Evolutionary conservation across 2,797 vertebrate genomes (phyloP).

Genomic region (Ataeniobius toweri): DNA sequence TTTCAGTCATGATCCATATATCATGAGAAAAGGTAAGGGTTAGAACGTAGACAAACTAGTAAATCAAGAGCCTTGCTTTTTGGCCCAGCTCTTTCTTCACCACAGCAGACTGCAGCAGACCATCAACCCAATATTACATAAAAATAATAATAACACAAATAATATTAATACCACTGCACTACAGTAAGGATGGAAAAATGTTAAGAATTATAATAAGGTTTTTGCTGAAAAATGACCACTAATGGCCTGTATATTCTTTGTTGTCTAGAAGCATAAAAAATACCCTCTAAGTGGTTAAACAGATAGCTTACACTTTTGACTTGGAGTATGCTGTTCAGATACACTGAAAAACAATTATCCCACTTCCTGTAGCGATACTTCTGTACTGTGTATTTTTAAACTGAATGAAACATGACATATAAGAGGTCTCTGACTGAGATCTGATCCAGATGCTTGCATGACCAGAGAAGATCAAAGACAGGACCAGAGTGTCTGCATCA

Average conservation of each 20-base stretch:
- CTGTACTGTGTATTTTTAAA: neutral
- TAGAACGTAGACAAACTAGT: neutral
- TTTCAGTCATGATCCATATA: neutral
- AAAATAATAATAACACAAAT: neutral
- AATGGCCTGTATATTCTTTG: neutral
- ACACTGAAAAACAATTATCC: neutral
- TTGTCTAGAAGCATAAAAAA: constrained; percentile 31
- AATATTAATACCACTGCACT: neutral
- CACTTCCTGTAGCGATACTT: neutral
- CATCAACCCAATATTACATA: neutral
- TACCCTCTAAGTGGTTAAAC: constrained; percentile 16
- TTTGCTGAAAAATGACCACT: neutral
- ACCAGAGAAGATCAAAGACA: constrained; percentile 50
- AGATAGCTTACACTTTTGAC: neutral
- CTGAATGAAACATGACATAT: constrained; percentile 7
- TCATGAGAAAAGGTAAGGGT: neutral
- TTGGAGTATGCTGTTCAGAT: neutral
- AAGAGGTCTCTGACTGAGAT: constrained; percentile 29
- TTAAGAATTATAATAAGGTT: neutral
- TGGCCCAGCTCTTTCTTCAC: neutral
- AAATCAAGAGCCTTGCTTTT: neutral
- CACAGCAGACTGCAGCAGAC: neutral
- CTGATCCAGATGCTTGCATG: constrained; percentile 45
- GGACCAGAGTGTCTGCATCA: constrained; percentile 34
- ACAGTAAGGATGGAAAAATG: neutral